Evolutionary conservation across 2,888 invertebrate genomes (phyloP).

Genomic region (Halictus quadricinctus): DNA sequence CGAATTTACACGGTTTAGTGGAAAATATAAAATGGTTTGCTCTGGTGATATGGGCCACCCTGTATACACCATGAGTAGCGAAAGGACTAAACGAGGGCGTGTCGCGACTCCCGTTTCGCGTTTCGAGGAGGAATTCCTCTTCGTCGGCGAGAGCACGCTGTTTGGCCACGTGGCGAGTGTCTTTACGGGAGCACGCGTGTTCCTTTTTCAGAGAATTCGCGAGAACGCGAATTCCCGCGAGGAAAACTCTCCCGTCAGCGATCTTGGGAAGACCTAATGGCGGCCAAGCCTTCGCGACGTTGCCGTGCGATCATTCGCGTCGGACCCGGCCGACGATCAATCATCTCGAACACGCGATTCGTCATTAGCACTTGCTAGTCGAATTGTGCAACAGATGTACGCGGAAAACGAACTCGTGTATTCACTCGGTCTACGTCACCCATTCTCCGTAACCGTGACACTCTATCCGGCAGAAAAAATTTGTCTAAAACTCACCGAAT

Average conservation of each 20-base stretch:
- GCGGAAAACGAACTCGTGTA: neutral
- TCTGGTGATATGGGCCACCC: neutral
- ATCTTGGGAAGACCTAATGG: slow-evolving; percentile 22
- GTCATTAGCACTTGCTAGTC: slow-evolving; percentile 47
- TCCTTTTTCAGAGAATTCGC: neutral
- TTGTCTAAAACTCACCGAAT: neutral
- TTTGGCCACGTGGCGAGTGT: slow-evolving; percentile 20
- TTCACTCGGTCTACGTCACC: neutral
- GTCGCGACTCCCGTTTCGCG: slow-evolving; percentile 19
- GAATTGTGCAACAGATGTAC: slow-evolving; percentile 40
- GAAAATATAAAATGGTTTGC: neutral
- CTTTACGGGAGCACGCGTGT: slow-evolving; percentile 11
- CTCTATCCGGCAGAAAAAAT: neutral
- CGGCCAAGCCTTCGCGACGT: slow-evolving; percentile 59
- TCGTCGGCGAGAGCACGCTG: neutral
- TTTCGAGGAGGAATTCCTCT: slow-evolving; percentile 16
- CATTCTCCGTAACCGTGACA: neutral
- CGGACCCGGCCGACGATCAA: slow-evolving; percentile 56
- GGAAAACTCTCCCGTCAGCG: slow-evolving; percentile 6
- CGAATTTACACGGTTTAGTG: neutral
- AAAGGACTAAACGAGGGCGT: slow-evolving; percentile 14
- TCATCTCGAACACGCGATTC: slow-evolving; percentile 55
- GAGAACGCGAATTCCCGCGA: slow-evolving; percentile 18
- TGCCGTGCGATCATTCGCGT: slow-evolving; percentile 61
- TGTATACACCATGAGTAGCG: neutral